Evolutionary conservation across 2,888 invertebrate species (phyloP), one percentile per base, ranked within the genome.

Genomic region (Tryphoninae sp.): DNA sequence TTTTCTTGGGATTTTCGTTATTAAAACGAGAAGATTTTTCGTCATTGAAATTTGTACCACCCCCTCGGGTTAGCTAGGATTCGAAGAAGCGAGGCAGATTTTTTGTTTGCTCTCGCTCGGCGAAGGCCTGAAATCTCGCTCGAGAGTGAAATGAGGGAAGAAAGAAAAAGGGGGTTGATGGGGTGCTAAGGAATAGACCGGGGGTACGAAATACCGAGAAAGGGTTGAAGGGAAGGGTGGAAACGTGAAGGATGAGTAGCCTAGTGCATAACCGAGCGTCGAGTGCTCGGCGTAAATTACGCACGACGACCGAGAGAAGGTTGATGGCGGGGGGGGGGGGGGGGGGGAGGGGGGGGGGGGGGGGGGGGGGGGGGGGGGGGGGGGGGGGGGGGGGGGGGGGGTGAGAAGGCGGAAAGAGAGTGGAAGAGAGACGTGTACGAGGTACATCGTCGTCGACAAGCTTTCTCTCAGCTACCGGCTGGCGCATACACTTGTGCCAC

Each of bases 241-340:
- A 45, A 40, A 33, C 22, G 58, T 19, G 72, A 73, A 59, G 79
- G 67, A 77, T 58, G 79, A 58, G 71, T 62, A 75, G 61, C 67
- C 33, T 72, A 80, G 77, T 84, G 81, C 73, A 84, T 81, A 79
- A 71, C 83, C 81, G 82, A 80, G 79, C 62, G 74, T 78, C 82
- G 81, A 77, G 82, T 80, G 73, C 76, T 71, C 58, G 61, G 79
- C 79, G 81, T 83, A 79, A 84, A 84, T 82, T 84, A 85, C 85
- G 81, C 84, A 82, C 80, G 75, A 78, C 58, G 74, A 84, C 9
- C 45, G 45, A 45, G 45, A 45, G 45, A 45, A 23, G 40, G 22
- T 40, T 23, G 26, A 53, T 26, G 13, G 67, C n/a, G 67, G 7
- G 22, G 23, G 59, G 26, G 71, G 65, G 69, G 68, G 74, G 67